Percentiles rank a stretch among this genome's conserved stretches.
phyloP scores from a whole-genome alignment of 2,113 vertebrate species.

The Sorex araneus region DNA sequence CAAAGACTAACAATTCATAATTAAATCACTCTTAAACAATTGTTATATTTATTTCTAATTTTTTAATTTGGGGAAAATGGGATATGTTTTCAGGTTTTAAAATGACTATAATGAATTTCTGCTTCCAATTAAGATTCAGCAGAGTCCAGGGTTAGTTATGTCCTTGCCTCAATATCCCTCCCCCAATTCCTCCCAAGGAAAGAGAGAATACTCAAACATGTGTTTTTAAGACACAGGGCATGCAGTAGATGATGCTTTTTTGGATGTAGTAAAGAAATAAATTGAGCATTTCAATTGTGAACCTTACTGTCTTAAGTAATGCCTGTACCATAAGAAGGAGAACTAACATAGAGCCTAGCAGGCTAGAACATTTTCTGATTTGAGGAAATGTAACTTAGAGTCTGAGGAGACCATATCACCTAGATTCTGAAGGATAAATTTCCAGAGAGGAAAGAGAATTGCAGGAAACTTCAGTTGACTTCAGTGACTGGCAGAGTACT shows the following conservation, averaged over 20 bases:
- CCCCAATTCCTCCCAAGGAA: background rate
- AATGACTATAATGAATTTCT: background rate
- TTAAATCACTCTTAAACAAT: constrained; percentile 30
- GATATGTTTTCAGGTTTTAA: background rate
- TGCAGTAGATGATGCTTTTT: background rate
- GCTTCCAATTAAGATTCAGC: constrained; percentile 18
- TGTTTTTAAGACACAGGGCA: background rate
- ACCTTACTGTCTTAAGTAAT: constrained; percentile 20
- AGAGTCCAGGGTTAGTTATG: background rate
- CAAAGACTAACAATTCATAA: constrained; percentile 1
- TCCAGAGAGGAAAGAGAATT: background rate
- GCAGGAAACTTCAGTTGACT: background rate
- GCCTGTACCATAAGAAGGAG: background rate
- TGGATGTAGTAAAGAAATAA: background rate
- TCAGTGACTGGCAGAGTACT: background rate
- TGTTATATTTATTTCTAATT: background rate
- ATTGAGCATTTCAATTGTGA: background rate
- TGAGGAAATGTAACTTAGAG: constrained; percentile 9
- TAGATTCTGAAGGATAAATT: constrained; percentile 7
- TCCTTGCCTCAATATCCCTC: background rate
- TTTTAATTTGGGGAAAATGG: background rate
- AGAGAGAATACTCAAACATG: background rate
- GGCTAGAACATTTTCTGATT: background rate
- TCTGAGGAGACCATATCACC: background rate
- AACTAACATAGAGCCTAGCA: background rate